Percentiles rank a stretch among this genome's conserved stretches.
phyloP scores from a whole-genome alignment of 2,113 vertebrate species.

The Ictalurus punctatus region DNA sequence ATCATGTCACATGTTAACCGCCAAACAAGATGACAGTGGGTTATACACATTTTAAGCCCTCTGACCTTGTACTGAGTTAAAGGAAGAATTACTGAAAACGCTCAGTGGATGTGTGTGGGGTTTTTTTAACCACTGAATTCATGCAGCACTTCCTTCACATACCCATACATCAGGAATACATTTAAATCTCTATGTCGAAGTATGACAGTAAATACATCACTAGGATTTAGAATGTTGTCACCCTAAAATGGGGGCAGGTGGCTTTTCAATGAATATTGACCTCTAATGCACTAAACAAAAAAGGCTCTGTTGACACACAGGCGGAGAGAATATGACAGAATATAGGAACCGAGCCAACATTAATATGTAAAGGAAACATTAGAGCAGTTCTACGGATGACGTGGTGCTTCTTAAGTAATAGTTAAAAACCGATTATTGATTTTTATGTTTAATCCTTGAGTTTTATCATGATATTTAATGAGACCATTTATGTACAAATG shows the following conservation, averaged over 20 bases:
- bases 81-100: background rate
- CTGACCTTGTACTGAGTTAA: background rate
- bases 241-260: background rate
- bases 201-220: conserved; percentile 12
- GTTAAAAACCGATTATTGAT: background rate
- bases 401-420: background rate
- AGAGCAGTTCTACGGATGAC: background rate
- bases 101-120: background rate
- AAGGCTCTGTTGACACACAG: background rate
- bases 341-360: no score
- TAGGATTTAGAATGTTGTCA: conserved; percentile 37
- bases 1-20: background rate
- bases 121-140: background rate
- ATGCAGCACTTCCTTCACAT: conserved; percentile 6
- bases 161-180: background rate
- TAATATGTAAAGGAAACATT: background rate
- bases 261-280: conserved; percentile 35
- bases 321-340: background rate
- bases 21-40: background rate
- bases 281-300: background rate
- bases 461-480: background rate
- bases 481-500: background rate
- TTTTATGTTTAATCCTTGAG: background rate
- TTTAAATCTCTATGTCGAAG: conserved; percentile 18
- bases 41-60: background rate